Base-by-base conservation (phyloP, 92 coral and sea anemone species). In the Zoanthus solanderi region DNA sequence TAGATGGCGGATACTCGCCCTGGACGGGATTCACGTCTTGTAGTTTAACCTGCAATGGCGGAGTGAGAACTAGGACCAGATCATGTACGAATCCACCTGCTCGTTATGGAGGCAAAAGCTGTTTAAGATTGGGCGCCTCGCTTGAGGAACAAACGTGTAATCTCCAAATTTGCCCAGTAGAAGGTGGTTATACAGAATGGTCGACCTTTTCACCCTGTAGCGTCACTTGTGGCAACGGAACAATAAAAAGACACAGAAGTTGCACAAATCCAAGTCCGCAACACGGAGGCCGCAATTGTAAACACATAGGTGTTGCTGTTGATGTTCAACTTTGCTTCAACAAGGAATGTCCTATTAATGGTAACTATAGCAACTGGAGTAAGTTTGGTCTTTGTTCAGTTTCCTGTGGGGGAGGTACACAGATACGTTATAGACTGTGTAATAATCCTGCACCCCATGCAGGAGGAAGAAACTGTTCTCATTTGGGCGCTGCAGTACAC, bases 131-230 rank as follows among this genome's bases (percentile, higher is more conserved):
- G 42, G 96, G 96, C 23, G 75, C 79, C 30, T 48, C 88, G 14
- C 44, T 78, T 57, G 89, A 92, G 68, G 44, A 52, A 23, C 66
- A 84, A 42, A 86, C 53, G 10, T 94, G 96, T 68, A 94, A 87
- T 82, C 85, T 90, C 53, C 17, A 79, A 4, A 88, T 87, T 30
- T 94, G 96, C 56, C 94, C 96, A 14, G 85, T 94, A 23, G 84
- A 94, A 47, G 96, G 96, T 44, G 93, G 93, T 2, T 92, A 89
- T 84, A 89, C 90, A n/a, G 45, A 76, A 16, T 94, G 96, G 96
- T 87, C 94, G 9, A 76, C 85, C 68, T 94, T 81, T 72, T 44
- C 92, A 13, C 17, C 29, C 8, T 94, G 96, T 66, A 92, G 93
- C 4, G 87, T 83, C 3, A 89, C 93, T n/a, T 94, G 96, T 76